phyloP scores from a whole-genome alignment of 2,113 vertebrate genomes.

The Apeltes quadracus region DNA sequence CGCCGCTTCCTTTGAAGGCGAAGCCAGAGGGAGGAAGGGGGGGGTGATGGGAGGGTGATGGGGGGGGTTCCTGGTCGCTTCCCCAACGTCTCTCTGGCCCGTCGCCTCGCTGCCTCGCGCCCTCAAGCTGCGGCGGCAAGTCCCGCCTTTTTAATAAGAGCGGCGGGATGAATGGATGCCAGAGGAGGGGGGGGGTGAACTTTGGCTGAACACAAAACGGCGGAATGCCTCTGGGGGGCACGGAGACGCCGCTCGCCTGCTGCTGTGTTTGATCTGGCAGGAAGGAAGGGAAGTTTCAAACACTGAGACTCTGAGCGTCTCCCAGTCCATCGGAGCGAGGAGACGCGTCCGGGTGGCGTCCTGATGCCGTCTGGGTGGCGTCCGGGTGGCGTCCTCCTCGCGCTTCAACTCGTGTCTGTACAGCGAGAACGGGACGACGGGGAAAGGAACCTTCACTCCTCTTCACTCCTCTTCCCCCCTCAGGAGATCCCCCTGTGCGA shows the following conservation, averaged over 20 bases:
- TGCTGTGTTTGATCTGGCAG: slow-evolving; percentile 51
- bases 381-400: neutral
- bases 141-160: slow-evolving; percentile 64
- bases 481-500: slow-evolving; percentile 98
- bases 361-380: no score
- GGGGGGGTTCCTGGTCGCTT: slow-evolving; percentile 13
- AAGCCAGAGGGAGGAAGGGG: neutral
- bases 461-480: neutral
- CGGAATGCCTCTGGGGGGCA: slow-evolving; percentile 31
- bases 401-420: neutral
- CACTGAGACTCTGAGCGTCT: slow-evolving; percentile 38
- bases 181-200: neutral
- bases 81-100: slow-evolving; percentile 42
- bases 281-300: slow-evolving; percentile 60
- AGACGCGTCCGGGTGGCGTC: slow-evolving; percentile 13
- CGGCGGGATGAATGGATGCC: slow-evolving; percentile 16
- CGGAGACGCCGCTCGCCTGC: slow-evolving; percentile 2
- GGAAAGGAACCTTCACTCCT: neutral
- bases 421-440: neutral
- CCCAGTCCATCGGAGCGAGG: slow-evolving; percentile 31
- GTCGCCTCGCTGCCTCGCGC: slow-evolving; percentile 45
- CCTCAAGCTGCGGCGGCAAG: slow-evolving; percentile 10
- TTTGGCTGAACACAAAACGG: slow-evolving; percentile 53
- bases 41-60: neutral
- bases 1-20: slow-evolving; percentile 44